A percentile compares a stretch with the other conserved stretches of the same genome.
phyloP scores from a whole-genome alignment of 2,888 invertebrate genomes.

The Cremastinae sp. region DNA sequence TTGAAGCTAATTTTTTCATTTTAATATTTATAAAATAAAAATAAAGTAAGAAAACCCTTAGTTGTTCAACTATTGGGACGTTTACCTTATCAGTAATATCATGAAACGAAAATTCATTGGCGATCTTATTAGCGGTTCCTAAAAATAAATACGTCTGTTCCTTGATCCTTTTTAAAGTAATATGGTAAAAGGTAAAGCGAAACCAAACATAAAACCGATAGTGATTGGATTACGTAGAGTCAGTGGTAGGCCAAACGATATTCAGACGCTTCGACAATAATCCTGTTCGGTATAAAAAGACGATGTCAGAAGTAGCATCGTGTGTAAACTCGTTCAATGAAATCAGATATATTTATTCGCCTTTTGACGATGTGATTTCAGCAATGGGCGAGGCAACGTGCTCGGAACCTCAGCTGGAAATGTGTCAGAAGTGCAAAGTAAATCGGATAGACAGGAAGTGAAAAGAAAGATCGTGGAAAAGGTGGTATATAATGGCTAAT shows the following conservation, averaged over 20 bases:
- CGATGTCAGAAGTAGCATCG: background rate
- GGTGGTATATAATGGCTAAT: background rate
- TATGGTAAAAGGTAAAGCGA: background rate
- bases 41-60: no score
- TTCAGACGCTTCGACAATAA: slow-evolving; percentile 1
- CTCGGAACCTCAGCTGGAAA: slow-evolving; percentile 49
- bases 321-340: background rate
- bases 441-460: slow-evolving; percentile 63
- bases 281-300: background rate
- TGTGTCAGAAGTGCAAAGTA: slow-evolving; percentile 66
- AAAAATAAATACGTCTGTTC: no score
- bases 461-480: slow-evolving; percentile 20
- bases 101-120: no score
- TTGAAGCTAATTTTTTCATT: no score
- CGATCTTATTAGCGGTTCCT: no score
- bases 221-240: slow-evolving; percentile 15
- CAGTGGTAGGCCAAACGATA: background rate
- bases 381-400: slow-evolving; percentile 2
- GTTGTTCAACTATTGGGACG: no score
- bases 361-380: slow-evolving; percentile 2
- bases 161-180: no score
- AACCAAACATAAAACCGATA: slow-evolving; percentile 14
- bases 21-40: no score
- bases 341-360: background rate
- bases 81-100: no score